Evolutionary conservation across 2,113 vertebrate species (phyloP).

Genomic region (Tachysurus fulvidraco): DNA sequence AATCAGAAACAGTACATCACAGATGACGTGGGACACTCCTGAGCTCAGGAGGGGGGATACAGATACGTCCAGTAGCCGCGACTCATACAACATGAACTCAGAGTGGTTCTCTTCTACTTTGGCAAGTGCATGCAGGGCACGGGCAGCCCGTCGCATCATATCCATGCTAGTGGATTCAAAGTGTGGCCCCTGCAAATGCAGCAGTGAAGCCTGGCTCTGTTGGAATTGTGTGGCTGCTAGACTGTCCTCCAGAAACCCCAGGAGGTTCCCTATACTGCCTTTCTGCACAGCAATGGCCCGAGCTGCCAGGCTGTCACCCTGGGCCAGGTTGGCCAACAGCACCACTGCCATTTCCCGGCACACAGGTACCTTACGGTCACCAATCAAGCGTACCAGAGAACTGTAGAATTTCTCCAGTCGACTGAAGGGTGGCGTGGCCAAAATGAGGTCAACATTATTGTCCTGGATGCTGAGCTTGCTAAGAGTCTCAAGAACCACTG

Average conservation of each 20-base stretch:
- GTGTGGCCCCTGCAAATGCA: conserved; percentile 89
- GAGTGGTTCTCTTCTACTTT: conserved; percentile 98
- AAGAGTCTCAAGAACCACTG: conserved; percentile 97
- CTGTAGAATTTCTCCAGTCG: conserved; percentile 96
- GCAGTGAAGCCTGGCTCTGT: conserved; percentile 88
- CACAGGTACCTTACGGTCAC: conserved; percentile 95
- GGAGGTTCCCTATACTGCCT: conserved; percentile 93
- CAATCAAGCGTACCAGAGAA: conserved; percentile 93
- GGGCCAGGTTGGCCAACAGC: conserved; percentile 94
- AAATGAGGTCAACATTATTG: conserved; percentile 99
- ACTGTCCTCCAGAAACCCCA: conserved; percentile 98
- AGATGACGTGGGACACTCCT: conserved; percentile 97
- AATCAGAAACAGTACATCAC: conserved; percentile 98
- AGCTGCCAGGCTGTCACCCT: conserved; percentile 92
- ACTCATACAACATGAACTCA: conserved; percentile 97
- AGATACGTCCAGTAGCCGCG: conserved; percentile 97
- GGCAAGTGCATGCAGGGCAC: conserved; percentile 93
- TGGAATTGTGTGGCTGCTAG: conserved; percentile 96
- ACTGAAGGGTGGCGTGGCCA: conserved; percentile 95
- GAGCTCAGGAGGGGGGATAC: conserved; percentile 98
- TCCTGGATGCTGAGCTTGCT: conserved; percentile 99
- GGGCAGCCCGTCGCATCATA: conserved; percentile 98
- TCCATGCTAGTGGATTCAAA: conserved; percentile 98
- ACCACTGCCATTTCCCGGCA: conserved; percentile 99
- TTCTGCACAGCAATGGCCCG: conserved; percentile 95